These are phyloP conservation scores for Pyralis farinalis DNA, from an alignment of 2,888 invertebrate genomes.

Conservation along the genomic window DNA sequence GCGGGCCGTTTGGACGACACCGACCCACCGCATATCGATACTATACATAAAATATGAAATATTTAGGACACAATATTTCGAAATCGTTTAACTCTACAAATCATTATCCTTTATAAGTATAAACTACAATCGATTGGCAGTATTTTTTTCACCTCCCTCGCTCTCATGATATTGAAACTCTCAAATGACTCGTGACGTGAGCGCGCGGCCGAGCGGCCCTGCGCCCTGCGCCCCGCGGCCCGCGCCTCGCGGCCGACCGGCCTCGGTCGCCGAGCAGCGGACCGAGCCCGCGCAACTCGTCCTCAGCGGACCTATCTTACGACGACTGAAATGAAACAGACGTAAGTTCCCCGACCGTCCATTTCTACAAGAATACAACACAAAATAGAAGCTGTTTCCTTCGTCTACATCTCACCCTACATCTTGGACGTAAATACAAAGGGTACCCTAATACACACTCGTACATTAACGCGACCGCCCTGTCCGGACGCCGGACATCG, in stretches of 20 bases:
- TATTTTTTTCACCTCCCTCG: conserved; percentile 59
- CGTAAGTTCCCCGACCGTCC: conserved; percentile 3
- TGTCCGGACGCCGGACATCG: conserved; percentile 13
- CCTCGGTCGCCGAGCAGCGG: too few species aligned
- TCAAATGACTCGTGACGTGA: conserved; percentile 40
- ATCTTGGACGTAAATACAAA: conserved; percentile 41
- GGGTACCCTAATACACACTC: conserved; percentile 27
- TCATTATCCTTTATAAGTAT: conserved; percentile 65
- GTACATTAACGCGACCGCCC: conserved; percentile 17
- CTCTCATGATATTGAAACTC: conserved; percentile 51
- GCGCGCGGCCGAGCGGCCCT: neutral
- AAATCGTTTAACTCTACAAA: conserved; percentile 72
- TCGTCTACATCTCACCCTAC: conserved; percentile 21
- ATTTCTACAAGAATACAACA: conserved; percentile 13
- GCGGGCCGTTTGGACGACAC: conserved; percentile 34
- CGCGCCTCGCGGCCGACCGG: too few species aligned
- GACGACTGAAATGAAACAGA: conserved; percentile 10
- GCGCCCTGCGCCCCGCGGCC: too few species aligned
- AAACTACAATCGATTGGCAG: conserved; percentile 79
- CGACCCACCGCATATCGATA: conserved; percentile 52
- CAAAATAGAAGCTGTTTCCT: conserved; percentile 21
- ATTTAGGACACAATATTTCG: conserved; percentile 72
- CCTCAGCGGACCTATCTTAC: conserved; percentile 3
- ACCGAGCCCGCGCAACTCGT: too few species aligned
- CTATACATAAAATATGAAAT: conserved; percentile 70